These are phyloP conservation scores for Myotis planiceps DNA, from an alignment of 2,797 vertebrate genomes.

Conservation along the genomic window DNA sequence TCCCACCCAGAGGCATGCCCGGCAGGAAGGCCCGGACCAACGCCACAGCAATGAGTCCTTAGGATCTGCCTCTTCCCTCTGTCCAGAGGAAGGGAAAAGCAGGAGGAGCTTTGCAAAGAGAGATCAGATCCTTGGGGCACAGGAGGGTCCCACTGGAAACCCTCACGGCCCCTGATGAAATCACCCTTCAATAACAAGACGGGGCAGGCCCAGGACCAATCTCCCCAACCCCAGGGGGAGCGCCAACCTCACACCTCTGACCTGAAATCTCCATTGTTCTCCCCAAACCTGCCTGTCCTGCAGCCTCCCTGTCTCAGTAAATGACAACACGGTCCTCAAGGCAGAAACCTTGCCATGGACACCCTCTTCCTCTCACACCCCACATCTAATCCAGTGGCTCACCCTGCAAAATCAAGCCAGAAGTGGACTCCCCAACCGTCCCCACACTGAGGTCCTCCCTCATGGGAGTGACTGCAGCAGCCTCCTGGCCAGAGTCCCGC, in stretches of 20 bases:
- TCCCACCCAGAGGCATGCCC: background rate
- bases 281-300: background rate
- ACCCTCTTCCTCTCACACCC: background rate
- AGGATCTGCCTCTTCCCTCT: background rate
- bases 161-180: background rate
- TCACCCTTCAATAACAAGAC: background rate
- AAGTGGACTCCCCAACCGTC: rapidly evolving
- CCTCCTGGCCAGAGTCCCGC: background rate
- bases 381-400: background rate
- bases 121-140: background rate
- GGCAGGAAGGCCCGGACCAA: background rate
- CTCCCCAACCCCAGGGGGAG: background rate
- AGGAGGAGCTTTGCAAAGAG: background rate
- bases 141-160: background rate
- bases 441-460: background rate
- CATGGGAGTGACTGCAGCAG: background rate
- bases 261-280: background rate
- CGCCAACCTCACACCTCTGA: background rate
- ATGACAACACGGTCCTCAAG: background rate
- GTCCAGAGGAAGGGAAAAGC: background rate
- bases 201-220: background rate
- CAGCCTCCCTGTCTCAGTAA: background rate
- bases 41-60: background rate
- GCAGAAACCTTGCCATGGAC: background rate
- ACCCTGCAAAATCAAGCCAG: background rate